phyloP scores from a whole-genome alignment of 2,113 vertebrate species.

The Heloderma charlesbogerti region DNA sequence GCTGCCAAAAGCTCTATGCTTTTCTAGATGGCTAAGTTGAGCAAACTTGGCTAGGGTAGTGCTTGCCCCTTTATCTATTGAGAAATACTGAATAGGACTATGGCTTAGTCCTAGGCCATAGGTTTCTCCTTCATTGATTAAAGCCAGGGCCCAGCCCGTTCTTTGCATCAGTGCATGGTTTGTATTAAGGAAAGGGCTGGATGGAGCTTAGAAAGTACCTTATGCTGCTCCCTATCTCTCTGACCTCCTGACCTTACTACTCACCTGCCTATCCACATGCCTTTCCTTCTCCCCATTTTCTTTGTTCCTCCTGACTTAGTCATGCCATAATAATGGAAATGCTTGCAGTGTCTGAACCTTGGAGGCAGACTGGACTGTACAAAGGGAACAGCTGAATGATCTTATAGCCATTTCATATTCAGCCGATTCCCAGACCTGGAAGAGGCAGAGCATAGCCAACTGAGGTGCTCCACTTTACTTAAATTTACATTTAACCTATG shows the following conservation, averaged over 20 bases:
- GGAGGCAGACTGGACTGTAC: neutral
- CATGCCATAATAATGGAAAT: neutral
- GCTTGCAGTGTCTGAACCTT: neutral
- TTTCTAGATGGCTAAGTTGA: neutral
- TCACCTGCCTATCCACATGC: neutral
- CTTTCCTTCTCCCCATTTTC: neutral
- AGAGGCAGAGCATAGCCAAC: neutral
- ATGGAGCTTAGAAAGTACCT: no score
- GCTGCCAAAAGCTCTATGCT: neutral
- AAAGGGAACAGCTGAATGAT: neutral
- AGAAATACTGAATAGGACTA: no score
- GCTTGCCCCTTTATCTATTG: neutral
- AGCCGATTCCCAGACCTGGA: neutral
- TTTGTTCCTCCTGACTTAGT: neutral
- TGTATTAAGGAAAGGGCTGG: no score
- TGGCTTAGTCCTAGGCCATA: neutral
- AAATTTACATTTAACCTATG: neutral
- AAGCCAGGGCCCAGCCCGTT: no score
- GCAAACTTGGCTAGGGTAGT: neutral
- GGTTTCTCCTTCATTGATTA: neutral
- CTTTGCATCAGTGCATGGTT: no score
- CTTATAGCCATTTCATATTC: neutral
- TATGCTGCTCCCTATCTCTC: no score
- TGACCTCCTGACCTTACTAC: neutral
- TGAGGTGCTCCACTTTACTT: neutral